A percentile compares a stretch with the other conserved stretches of the same genome.
Conservation (phyloP, 2,797 vertebrate genomes). For the Nyctibius grandis region DNA sequence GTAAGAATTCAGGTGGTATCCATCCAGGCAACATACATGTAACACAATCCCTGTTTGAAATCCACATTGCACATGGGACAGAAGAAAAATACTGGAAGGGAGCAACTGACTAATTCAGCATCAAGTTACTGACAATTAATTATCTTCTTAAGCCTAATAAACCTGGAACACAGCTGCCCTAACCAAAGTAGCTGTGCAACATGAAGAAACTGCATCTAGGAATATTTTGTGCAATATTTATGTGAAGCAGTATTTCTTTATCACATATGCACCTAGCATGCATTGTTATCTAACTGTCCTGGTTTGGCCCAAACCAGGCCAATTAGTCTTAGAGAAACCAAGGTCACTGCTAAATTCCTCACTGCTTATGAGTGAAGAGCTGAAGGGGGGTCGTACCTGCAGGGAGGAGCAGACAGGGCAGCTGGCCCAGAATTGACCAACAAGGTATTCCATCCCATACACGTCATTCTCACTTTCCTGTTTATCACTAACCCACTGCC, state of each 20-base stretch:
- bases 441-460: too few species aligned
- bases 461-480: too few species aligned
- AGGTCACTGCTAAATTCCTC: too few species aligned
- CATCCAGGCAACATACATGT: rapidly evolving
- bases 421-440: too few species aligned
- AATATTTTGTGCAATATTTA: not conserved
- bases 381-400: too few species aligned
- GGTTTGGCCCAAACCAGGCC: too few species aligned
- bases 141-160: not conserved
- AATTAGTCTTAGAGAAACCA: too few species aligned
- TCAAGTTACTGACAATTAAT: not conserved
- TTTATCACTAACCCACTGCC: too few species aligned
- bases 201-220: not conserved
- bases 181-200: not conserved
- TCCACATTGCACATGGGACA: not conserved
- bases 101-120: not conserved
- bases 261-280: not conserved
- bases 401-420: too few species aligned
- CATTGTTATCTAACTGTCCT: not conserved
- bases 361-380: too few species aligned
- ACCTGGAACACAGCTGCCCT: not conserved
- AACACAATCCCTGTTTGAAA: not conserved
- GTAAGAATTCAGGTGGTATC: not conserved
- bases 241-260: not conserved
- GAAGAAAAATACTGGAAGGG: not conserved